Conservation (phyloP, 30 jellyfish, hydroid and myxozoan genomes). For the Morbakka virulenta region DNA sequence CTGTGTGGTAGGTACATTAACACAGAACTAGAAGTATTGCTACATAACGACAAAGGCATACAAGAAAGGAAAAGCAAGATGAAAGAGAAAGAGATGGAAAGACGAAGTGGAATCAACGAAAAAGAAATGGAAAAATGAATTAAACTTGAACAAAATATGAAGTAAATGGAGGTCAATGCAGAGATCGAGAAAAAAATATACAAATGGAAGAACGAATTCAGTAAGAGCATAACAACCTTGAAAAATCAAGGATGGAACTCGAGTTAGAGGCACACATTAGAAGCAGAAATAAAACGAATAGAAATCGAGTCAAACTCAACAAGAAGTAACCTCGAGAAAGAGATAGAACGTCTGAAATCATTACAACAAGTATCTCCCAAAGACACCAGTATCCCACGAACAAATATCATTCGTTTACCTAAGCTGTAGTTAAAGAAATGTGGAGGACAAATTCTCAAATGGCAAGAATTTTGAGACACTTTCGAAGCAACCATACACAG, state of each 20-base stretch:
- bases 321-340: not conserved
- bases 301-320: conserved; percentile 22
- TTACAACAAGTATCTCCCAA: no score
- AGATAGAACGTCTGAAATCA: no score
- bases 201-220: not conserved
- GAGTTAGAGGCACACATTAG: conserved; percentile 2
- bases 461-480: conserved; percentile 45
- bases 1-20: no score
- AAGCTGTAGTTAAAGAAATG: conserved; percentile 25
- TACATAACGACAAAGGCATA: no score
- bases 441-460: conserved; percentile 30
- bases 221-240: not conserved
- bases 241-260: not conserved
- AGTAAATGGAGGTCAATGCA: conserved; percentile 2
- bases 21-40: no score
- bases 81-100: not conserved
- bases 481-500: conserved; percentile 28
- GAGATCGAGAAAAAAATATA: not conserved
- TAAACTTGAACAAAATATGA: no score
- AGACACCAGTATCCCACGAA: no score
- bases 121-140: no score
- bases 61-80: not conserved
- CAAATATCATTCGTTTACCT: conserved; percentile 13
- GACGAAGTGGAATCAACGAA: not conserved
- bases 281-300: not conserved